Evolutionary conservation across 2,888 invertebrate genomes (phyloP), one percentile per base, ranked within the genome.

Genomic region (Mellilla xanthometata): DNA sequence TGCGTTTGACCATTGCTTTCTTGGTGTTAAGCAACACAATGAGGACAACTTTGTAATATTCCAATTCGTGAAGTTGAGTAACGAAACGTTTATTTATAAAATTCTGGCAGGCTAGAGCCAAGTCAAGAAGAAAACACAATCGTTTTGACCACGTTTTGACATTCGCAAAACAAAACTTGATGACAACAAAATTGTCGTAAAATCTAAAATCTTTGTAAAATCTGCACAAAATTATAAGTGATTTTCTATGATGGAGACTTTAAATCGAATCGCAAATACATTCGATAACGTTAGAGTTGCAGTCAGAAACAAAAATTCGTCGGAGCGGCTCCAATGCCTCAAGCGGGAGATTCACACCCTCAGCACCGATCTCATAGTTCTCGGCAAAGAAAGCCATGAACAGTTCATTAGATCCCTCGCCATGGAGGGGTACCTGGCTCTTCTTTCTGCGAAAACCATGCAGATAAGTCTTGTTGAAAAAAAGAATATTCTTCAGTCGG

Each of bases 401-500:
- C 65, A 74, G 34, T 80, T 65, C 38, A 24, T 86, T 12, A 63
- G 88, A 27, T 77, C 85, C 0, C 49, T 87, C 15, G 86, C 85
- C 3, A 87, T 89, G 87, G 85, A 87, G 56, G 83, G 79, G 13
- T 88, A 85, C 52, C 60, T 89, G 7, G 72, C 82, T 2, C 62
- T 89, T 1, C 68, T 89, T 2, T 73, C 84, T 0, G 77, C 76
- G 2, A 88, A 87, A 60, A 76, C 74, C 0, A 67, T 88, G 63
- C 83, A 86, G 0, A 55, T 84, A 28, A 65, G 80, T 0, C 58
- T 80, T 2, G 51, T 62, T 1, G 87, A 89, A 43, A 88, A 86
- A 56, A 68, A 68, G 15, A 81, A 84, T 50, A 58, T 79, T 4
- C 74, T 89, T 1, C 72, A 77, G 11, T 49, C 59, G 4, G 72